Percentiles rank a stretch among this genome's conserved stretches.
These are phyloP conservation scores for Caerostris darwini DNA, from an alignment of 1,140 invertebrate genomes.

Conservation along the genomic window DNA sequence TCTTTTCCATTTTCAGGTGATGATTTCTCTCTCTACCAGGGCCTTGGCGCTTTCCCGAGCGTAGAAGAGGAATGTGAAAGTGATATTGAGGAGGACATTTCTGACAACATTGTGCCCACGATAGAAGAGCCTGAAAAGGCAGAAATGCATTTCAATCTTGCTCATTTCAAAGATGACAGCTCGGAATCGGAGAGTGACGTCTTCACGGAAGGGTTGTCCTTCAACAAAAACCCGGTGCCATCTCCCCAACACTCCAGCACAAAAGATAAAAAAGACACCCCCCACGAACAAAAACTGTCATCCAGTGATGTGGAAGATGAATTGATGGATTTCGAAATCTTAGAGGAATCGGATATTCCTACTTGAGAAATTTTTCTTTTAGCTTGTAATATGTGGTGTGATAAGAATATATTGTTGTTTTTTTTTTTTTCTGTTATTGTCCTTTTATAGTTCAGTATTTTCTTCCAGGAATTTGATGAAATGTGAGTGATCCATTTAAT, in stretches of 20 bases:
- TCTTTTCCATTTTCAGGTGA: slow-evolving; percentile 36
- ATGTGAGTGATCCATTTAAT: background rate
- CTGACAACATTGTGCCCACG: slow-evolving; percentile 27
- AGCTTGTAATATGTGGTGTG: background rate
- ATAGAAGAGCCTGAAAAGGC: slow-evolving; percentile 2
- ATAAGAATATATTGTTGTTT: slow-evolving; percentile 22
- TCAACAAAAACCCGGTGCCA: slow-evolving; percentile 26
- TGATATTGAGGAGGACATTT: slow-evolving; percentile 65
- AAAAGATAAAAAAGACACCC: background rate
- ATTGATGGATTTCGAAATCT: slow-evolving; percentile 65
- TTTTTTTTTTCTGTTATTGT: too few relatives aligned
- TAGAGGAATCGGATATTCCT: slow-evolving; percentile 70
- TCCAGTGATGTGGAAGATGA: slow-evolving; percentile 70
- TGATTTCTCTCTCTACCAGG: slow-evolving; percentile 70
- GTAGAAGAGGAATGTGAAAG: slow-evolving; percentile 76
- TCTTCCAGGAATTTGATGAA: background rate
- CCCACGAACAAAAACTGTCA: slow-evolving; percentile 31
- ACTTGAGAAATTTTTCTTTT: background rate
- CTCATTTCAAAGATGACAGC: slow-evolving; percentile 74
- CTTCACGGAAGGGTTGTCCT: slow-evolving; percentile 72
- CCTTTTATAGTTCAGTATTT: slow-evolving; percentile 3
- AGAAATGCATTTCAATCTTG: slow-evolving; percentile 66
- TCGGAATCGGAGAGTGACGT: slow-evolving; percentile 74
- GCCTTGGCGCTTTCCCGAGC: slow-evolving; percentile 73
- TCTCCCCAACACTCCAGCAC: background rate